Percentiles rank a stretch among this genome's conserved stretches.
phyloP scores from a whole-genome alignment of 2,797 vertebrate genomes.

The Discoglossus pictus region DNA sequence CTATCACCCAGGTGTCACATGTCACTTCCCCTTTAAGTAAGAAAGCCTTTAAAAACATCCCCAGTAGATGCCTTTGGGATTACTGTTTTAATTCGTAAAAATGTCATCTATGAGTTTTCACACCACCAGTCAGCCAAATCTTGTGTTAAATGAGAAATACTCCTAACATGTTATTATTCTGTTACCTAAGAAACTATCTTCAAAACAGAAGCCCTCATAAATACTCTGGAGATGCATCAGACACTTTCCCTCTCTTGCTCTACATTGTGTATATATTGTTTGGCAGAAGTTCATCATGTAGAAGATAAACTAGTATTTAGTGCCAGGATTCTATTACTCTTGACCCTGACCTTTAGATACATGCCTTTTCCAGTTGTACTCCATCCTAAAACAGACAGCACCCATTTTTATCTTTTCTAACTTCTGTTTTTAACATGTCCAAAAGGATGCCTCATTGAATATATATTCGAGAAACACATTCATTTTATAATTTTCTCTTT shows the following conservation, averaged over 20 bases:
- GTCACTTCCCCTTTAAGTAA: conserved; percentile 16
- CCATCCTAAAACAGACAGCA: conserved; percentile 64
- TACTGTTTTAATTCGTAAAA: conserved; percentile 19
- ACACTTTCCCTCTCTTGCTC: conserved; percentile 65
- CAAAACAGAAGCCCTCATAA: conserved; percentile 86
- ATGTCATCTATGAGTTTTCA: conserved; percentile 25
- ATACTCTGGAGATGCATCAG: conserved; percentile 77
- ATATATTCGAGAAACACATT: conserved; percentile 54
- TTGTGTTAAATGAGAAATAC: conserved; percentile 68
- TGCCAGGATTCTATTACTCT: conserved; percentile 78
- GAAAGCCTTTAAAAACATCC: neutral
- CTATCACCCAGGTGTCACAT: neutral
- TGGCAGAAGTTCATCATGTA: conserved; percentile 71
- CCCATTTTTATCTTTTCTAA: conserved; percentile 60
- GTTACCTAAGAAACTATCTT: conserved; percentile 87
- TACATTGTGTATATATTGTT: conserved; percentile 74
- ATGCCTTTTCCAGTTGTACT: conserved; percentile 73
- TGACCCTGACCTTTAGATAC: conserved; percentile 76
- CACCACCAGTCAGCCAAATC: conserved; percentile 61
- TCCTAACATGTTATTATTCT: conserved; percentile 74
- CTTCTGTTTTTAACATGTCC: conserved; percentile 62
- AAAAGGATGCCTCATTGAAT: conserved; percentile 46
- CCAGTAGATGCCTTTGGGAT: conserved; percentile 5
- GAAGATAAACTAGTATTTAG: conserved; percentile 74
- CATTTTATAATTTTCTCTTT: conserved; percentile 40